phyloP scores from a whole-genome alignment of 2,888 invertebrate species.

The Caenorhabditis macrosperma region DNA sequence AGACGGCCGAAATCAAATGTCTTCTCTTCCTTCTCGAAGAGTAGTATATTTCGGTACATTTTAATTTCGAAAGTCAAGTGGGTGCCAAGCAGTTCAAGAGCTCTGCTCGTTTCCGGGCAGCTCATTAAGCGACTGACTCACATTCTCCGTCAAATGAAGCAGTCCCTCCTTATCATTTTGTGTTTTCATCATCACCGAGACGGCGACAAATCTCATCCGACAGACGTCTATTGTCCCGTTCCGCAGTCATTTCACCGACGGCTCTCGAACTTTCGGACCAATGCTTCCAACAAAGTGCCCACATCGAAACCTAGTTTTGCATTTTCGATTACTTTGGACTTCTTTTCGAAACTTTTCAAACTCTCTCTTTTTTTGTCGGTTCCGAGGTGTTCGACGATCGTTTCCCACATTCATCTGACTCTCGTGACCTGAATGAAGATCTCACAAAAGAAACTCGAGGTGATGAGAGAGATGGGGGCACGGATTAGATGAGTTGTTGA shows the following conservation, averaged over 20 bases:
- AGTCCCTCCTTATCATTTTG: neutral
- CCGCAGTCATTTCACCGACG: neutral
- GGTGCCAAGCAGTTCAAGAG: neutral
- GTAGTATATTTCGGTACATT: neutral
- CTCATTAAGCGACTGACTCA: neutral
- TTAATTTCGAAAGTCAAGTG: constrained; percentile 7
- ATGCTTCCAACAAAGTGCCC: constrained; percentile 14
- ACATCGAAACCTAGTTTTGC: constrained; percentile 33
- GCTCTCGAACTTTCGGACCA: constrained; percentile 2
- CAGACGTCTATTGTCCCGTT: constrained; percentile 28
- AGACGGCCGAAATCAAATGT: constrained; percentile 1
- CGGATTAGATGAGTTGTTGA: neutral
- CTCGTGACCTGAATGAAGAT: neutral
- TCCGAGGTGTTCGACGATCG: constrained; percentile 41
- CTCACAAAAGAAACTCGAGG: constrained; percentile 8
- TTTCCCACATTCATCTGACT: constrained; percentile 40
- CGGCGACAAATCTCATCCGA: neutral
- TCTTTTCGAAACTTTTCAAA: constrained; percentile 7
- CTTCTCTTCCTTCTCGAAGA: neutral
- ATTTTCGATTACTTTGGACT: constrained; percentile 34
- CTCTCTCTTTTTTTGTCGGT: neutral
- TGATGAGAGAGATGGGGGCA: neutral
- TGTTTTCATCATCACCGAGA: neutral
- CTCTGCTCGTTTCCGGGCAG: neutral
- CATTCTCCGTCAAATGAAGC: neutral